Evolutionary conservation across 2,797 vertebrate genomes (phyloP).

Genomic region (Numenius phaeopus): DNA sequence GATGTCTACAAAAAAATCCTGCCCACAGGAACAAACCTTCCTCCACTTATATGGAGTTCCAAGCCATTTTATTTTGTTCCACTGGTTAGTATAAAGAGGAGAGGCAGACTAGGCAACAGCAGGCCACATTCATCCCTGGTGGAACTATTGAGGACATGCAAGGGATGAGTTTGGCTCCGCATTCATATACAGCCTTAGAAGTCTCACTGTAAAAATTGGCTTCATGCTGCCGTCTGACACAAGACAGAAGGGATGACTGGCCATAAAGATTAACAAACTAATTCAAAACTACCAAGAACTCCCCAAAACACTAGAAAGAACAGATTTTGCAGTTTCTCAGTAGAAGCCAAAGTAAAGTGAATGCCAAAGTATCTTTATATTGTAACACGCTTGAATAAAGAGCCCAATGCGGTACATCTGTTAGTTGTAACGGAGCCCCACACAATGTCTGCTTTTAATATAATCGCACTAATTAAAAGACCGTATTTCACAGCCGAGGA

Average conservation of each 20-base stretch:
- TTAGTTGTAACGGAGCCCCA: rapidly evolving
- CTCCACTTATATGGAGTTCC: background rate
- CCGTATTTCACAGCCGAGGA: background rate
- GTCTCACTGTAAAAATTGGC: background rate
- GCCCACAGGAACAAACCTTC: background rate
- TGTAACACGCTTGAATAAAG: rapidly evolving
- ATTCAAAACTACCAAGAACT: background rate
- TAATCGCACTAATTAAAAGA: background rate
- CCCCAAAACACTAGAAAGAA: background rate
- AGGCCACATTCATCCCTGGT: background rate
- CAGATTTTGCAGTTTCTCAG: background rate
- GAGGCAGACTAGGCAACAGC: background rate
- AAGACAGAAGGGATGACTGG: background rate
- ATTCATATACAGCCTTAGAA: background rate
- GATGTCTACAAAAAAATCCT: background rate
- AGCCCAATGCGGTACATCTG: rapidly evolving
- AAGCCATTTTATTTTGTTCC: background rate
- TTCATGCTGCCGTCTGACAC: background rate
- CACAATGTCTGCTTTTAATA: background rate
- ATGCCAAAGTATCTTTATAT: background rate
- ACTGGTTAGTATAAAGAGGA: background rate
- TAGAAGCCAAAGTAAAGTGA: background rate
- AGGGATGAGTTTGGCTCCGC: background rate
- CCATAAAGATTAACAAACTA: background rate
- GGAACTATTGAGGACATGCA: background rate